A percentile compares a stretch with the other conserved stretches of the same genome.
phyloP scores from a whole-genome alignment of 1,140 invertebrate species.

The Drosophila melanogaster region DNA sequence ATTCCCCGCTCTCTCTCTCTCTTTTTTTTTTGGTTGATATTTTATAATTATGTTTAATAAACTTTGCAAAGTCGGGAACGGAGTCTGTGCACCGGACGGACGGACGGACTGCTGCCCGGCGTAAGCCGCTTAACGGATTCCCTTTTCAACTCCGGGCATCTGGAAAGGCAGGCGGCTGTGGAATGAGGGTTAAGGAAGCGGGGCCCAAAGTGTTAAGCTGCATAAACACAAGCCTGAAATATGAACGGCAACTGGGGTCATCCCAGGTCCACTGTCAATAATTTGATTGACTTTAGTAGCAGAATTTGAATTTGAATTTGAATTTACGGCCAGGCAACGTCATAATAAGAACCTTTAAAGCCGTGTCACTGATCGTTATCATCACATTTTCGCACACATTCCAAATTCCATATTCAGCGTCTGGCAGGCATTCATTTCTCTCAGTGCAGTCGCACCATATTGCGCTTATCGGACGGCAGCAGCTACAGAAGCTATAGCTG shows the following conservation, averaged over 20 bases:
- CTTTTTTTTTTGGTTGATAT: constrained; percentile 27
- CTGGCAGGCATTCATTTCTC: background rate
- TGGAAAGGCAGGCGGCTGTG: background rate
- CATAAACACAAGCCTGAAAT: constrained; percentile 72
- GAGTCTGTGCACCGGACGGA: constrained; percentile 16
- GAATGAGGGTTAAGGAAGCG: background rate
- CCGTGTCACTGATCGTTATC: too few relatives aligned
- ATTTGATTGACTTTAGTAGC: background rate
- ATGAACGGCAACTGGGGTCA: constrained; percentile 39
- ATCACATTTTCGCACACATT: too few relatives aligned
- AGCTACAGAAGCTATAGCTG: constrained; percentile 15
- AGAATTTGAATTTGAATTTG: too few relatives aligned
- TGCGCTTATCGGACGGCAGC: constrained; percentile 66
- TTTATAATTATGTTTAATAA: constrained; percentile 78
- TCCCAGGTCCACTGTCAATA: constrained; percentile 6
- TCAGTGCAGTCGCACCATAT: constrained; percentile 39
- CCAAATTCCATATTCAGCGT: too few relatives aligned
- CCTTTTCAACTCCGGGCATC: constrained; percentile 17
- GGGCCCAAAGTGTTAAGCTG: constrained; percentile 71
- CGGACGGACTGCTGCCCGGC: background rate
- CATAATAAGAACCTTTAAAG: too few relatives aligned
- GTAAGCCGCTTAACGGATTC: constrained; percentile 75
- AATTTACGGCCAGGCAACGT: too few relatives aligned
- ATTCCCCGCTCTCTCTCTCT: background rate
- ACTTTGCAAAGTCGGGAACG: constrained; percentile 45